These are phyloP conservation scores for Electrophaes corylata DNA, from an alignment of 2,888 invertebrate genomes.

Conservation along the genomic window DNA sequence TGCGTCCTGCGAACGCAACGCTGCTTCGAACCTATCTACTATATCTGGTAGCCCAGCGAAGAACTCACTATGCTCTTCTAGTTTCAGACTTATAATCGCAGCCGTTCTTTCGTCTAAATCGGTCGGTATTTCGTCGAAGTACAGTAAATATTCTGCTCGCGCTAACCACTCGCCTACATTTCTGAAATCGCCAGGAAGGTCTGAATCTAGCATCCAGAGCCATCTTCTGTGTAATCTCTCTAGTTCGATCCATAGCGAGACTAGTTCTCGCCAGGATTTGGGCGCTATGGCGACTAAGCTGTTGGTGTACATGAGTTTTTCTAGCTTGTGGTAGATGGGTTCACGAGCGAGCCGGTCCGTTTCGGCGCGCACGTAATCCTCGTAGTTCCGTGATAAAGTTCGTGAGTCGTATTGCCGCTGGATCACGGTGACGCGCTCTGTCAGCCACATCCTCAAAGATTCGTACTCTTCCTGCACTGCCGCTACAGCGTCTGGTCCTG, in stretches of 20 bases:
- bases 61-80: conserved; percentile 95
- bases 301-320: conserved; percentile 91
- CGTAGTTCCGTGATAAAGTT: conserved; percentile 90
- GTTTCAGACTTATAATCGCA: conserved; percentile 92
- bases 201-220: conserved; percentile 94
- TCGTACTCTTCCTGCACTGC: conserved; percentile 92
- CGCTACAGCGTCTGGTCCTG: conserved; percentile 89
- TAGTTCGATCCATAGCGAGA: conserved; percentile 91
- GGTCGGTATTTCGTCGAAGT: conserved; percentile 92
- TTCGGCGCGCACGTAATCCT: conserved; percentile 91
- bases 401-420: conserved; percentile 91
- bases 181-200: conserved; percentile 93
- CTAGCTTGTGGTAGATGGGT: conserved; percentile 89
- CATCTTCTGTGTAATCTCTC: conserved; percentile 92
- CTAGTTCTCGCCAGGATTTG: conserved; percentile 94
- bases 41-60: conserved; percentile 93
- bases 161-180: conserved; percentile 95
- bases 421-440: conserved; percentile 89
- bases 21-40: conserved; percentile 90
- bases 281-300: conserved; percentile 92
- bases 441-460: conserved; percentile 91
- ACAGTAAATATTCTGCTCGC: conserved; percentile 91
- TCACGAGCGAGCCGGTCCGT: conserved; percentile 90
- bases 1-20: conserved; percentile 87
- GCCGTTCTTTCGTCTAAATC: conserved; percentile 95